A percentile compares a stretch with the other conserved stretches of the same genome.
phyloP scores from a whole-genome alignment of 35 echinoderm and acorn worm species.

The Lytechinus pictus region DNA sequence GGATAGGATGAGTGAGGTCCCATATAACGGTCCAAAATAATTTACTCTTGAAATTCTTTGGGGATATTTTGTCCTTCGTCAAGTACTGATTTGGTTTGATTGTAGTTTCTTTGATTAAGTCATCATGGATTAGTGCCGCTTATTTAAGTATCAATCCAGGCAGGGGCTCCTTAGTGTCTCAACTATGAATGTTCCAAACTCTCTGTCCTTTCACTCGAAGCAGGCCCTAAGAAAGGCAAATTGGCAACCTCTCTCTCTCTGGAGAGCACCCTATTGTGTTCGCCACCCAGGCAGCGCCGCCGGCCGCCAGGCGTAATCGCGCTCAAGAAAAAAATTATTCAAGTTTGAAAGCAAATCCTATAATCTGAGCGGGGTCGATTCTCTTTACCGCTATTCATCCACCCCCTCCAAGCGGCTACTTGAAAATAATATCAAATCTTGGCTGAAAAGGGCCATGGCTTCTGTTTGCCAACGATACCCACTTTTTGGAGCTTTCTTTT shows the following conservation, averaged over 20 bases:
- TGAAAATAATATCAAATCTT: background rate
- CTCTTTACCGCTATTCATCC: background rate
- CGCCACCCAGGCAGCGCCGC: constrained; percentile 2
- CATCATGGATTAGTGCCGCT: constrained; percentile 16
- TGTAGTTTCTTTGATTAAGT: background rate
- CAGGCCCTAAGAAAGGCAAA: background rate
- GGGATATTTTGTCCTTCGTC: background rate
- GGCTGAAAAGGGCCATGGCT: background rate
- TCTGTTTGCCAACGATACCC: background rate
- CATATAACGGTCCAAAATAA: too few relatives aligned
- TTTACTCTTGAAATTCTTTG: background rate
- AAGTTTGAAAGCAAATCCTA: constrained; percentile 19
- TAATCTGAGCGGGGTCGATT: background rate
- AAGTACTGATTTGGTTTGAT: background rate
- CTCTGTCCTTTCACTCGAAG: background rate
- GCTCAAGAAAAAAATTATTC: background rate
- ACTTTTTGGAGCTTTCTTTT: background rate
- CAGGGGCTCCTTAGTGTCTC: background rate
- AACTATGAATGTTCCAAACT: background rate
- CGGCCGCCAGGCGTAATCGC: background rate
- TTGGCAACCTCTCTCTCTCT: background rate
- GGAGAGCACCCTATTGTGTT: background rate
- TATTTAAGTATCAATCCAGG: constrained; percentile 6
- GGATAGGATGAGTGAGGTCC: too few relatives aligned
- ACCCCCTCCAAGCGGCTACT: background rate